Base-by-base conservation (phyloP, 2,797 vertebrate genomes). In the Macropus fuliginosus region DNA sequence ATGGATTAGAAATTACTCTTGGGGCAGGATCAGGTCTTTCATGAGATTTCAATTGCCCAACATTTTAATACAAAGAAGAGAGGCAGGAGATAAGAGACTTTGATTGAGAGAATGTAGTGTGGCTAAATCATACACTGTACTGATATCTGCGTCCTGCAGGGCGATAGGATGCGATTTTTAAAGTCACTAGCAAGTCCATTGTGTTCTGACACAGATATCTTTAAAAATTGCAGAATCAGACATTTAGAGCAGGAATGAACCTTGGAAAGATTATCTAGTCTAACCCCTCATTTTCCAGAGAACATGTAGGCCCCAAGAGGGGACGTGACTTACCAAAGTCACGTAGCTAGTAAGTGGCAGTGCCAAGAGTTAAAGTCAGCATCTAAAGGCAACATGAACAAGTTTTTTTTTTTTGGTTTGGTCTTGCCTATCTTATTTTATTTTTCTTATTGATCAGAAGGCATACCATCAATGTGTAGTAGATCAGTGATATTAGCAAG, bases 371-470 rank as follows among this genome's bases (percentile, higher is more conserved):
- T 46, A 87, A 46, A 87, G 24, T 21, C 13, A 50, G 40, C 24
- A 81, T 21, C n/a, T 21, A 87, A 87, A 46, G 40, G 24, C 40
- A 46, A 87, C 21, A 10, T 87, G 74, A 87, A 46, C 14, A 74
- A 52, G 52, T 92, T 96, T 96, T 95, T 96, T 94, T 95, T 52
- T 52, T 52, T 52, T 52, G 52, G 62, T 90, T 59, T 52, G 92
- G 55, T 90, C 96, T 97, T 14, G 5, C 18, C 92, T 94, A 90
- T 91, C 91, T 96, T 95, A 92, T 95, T 91, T 55, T 90, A 55
- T 97, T 97, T 95, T 95, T 91, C 81, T 93, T 95, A 97, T 87
- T 27, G 40, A 27, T 87, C n/a, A 46, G n/a, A 40, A 81, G 8
- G 66, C 40, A 81, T 50, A 12, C 9, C 74, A 87, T 46, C 74